phyloP scores from a whole-genome alignment of 2,888 invertebrate genomes.

The Tanaodytes sp. region DNA sequence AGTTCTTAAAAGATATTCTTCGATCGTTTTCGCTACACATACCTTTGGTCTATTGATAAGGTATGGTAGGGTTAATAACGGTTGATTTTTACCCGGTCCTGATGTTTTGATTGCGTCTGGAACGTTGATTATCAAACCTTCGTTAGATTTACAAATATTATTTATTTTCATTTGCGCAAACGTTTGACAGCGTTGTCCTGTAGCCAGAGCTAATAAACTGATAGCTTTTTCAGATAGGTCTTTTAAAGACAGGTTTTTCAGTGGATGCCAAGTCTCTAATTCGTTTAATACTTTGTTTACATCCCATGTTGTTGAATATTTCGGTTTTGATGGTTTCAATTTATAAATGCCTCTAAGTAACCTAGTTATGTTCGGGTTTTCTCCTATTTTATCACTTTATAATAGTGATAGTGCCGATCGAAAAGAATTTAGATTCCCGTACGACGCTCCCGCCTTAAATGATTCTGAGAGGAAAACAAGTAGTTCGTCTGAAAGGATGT shows the following conservation, averaged over 20 bases:
- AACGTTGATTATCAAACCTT: no score
- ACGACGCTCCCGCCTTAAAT: background rate
- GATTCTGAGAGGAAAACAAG: background rate
- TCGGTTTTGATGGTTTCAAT: background rate
- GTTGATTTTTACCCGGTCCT: no score
- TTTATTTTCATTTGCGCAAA: no score
- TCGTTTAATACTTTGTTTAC: slow-evolving; percentile 10
- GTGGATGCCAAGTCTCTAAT: background rate
- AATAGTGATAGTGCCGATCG: background rate
- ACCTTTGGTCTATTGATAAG: no score
- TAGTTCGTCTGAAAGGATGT: no score
- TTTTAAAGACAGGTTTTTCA: background rate
- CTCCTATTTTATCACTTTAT: background rate
- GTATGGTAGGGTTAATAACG: no score
- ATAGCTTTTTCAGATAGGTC: background rate
- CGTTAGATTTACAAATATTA: no score
- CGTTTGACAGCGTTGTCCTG: background rate
- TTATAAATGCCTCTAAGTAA: background rate
- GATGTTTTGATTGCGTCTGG: no score
- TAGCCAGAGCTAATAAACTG: background rate
- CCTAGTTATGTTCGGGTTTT: background rate
- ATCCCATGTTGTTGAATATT: slow-evolving; percentile 12
- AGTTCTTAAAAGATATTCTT: no score
- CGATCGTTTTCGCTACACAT: no score
- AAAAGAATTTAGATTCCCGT: background rate